Conservation (phyloP, 1,140 invertebrate genomes). For the Drosophila funebris region DNA sequence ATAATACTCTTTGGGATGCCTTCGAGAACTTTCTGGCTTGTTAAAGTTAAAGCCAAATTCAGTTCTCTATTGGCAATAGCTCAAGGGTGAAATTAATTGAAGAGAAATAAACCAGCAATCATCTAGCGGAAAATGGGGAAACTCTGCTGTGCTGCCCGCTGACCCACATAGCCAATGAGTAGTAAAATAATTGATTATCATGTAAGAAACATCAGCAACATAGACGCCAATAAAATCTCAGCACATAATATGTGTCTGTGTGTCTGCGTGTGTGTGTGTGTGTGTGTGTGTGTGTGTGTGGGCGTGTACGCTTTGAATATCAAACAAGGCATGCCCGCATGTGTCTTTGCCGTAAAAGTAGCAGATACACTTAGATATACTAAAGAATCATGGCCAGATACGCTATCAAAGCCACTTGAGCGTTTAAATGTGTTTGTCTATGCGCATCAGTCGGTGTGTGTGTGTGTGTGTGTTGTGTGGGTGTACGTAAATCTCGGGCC, state of each 20-base stretch:
- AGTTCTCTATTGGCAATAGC: neutral
- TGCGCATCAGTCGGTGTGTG: slow-evolving; percentile 9
- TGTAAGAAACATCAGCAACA: slow-evolving; percentile 60
- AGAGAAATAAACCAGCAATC: slow-evolving; percentile 45
- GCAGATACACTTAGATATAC: slow-evolving; percentile 36
- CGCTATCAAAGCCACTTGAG: slow-evolving; percentile 65
- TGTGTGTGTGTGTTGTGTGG: slow-evolving; percentile 16
- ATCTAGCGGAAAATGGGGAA: slow-evolving; percentile 12
- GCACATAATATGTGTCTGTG: slow-evolving; percentile 5
- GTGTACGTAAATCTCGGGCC: slow-evolving; percentile 27
- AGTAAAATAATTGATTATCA: slow-evolving; percentile 81
- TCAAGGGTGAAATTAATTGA: slow-evolving; percentile 52
- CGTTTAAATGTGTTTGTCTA: slow-evolving; percentile 47
- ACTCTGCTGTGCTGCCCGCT: slow-evolving; percentile 43
- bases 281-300: neutral
- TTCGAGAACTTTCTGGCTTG: neutral
- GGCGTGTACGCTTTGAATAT: slow-evolving; percentile 27
- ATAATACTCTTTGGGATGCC: neutral
- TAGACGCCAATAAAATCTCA: slow-evolving; percentile 58
- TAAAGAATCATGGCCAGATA: slow-evolving; percentile 24
- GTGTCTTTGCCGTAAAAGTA: slow-evolving; percentile 41
- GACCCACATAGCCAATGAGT: slow-evolving; percentile 77
- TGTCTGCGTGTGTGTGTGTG: slow-evolving; percentile 29
- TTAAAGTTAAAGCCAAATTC: neutral
- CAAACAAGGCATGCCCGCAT: slow-evolving; percentile 24